Percentiles rank a stretch among this genome's conserved stretches.
phyloP scores from a whole-genome alignment of 2,888 invertebrate genomes.

The Epistrophe grossulariae region DNA sequence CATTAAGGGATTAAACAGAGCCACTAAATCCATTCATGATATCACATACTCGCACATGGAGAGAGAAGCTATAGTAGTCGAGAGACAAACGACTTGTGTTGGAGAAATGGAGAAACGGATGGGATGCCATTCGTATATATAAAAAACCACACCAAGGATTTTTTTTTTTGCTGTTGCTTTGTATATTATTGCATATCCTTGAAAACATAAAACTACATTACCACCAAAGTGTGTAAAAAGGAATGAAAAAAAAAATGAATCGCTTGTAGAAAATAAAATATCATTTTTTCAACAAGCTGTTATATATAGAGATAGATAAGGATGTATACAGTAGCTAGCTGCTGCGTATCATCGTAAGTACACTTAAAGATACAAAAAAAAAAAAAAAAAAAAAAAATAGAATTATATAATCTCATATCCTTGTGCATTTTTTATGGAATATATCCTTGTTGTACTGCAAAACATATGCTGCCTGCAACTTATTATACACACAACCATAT shows the following conservation, averaged over 20 bases:
- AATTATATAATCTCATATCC: slow-evolving; percentile 65
- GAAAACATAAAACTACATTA: slow-evolving; percentile 55
- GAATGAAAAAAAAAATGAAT: slow-evolving; percentile 16
- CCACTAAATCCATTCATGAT: slow-evolving; percentile 69
- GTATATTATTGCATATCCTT: slow-evolving; percentile 51
- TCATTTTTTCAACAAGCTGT: slow-evolving; percentile 30
- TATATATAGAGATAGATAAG: not conserved
- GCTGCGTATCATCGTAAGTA: slow-evolving; percentile 40
- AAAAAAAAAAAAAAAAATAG: slow-evolving; percentile 30
- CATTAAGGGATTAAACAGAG: slow-evolving; percentile 74
- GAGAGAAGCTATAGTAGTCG: not conserved
- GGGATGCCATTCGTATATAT: not conserved
- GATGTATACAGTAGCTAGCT: slow-evolving; percentile 26
- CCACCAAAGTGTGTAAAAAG: slow-evolving; percentile 44
- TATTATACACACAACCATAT: too few relatives aligned
- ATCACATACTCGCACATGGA: slow-evolving; percentile 11
- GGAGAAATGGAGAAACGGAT: not conserved
- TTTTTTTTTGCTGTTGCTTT: slow-evolving; percentile 2
- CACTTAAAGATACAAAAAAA: slow-evolving; percentile 38
- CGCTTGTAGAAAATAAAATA: slow-evolving; percentile 53
- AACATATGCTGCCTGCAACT: slow-evolving; percentile 54
- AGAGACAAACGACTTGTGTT: slow-evolving; percentile 38
- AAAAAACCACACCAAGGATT: slow-evolving; percentile 13
- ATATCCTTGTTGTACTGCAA: slow-evolving; percentile 52
- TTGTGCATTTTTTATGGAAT: slow-evolving; percentile 72